Evolutionary conservation across 1,140 invertebrate species (phyloP), one percentile per base, ranked within the genome.

Genomic region (Globodera rostochiensis): DNA sequence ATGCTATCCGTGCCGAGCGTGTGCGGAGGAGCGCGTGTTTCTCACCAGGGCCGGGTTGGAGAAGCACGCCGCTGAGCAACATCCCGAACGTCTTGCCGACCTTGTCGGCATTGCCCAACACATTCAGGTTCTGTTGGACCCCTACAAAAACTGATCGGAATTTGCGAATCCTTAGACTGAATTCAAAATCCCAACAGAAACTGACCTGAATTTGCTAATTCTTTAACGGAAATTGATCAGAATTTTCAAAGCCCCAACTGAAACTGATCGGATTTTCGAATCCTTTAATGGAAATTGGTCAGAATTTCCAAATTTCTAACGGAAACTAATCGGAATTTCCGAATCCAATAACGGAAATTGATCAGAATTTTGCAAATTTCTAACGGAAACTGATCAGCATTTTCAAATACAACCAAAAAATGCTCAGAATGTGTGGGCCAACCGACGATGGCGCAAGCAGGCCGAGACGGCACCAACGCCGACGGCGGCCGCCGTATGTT

Each of bases 1-100:
- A 15, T 73, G 47, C 15, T 73, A 15, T 19, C 71, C 71, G 71
- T 73, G 71, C 71, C 71, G 47, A 11, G 15, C 19, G 9, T 73
- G 71, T 60, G 11, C 57, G 57, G 57, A 60, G 15, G 11, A 73
- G 47, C 71, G 71, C 71, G 71, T 73, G 47, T 73, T 73, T 15
- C 71, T 73, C 47, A 73, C 71, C 47, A 8, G 47, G 47, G 47
- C 50, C 5, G 71, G 71, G 8, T 15, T 73, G 71, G 71, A 73
- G 71, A 73, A 73, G 19, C 71, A 73, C 50, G 15, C 71, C 13
- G 47, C 50, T 13, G 71, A 73, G 15, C 47, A 57, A 9, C 71
- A 73, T 15, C 47, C 47, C 11, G 11, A 73, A 49, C 1, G 11
- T 9, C 47, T 73, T 13, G 9, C 13, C 71, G 50, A 49, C 13